Conservation (phyloP, 2,797 vertebrate genomes). For the Lophius americanus region DNA sequence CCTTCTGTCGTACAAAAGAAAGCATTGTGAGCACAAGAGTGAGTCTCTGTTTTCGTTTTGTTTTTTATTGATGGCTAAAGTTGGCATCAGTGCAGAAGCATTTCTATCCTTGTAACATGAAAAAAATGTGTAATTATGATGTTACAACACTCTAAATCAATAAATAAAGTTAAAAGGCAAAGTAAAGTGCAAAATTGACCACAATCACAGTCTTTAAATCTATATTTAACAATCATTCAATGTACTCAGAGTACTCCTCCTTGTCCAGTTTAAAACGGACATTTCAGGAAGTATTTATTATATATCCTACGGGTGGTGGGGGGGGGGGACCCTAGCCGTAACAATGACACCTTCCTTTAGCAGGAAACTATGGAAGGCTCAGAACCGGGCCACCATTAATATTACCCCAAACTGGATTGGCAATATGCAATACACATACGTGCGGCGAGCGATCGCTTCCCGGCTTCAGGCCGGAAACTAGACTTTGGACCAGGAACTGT, state of each 20-base stretch:
- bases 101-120: neutral
- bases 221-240: neutral
- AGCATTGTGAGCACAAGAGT: neutral
- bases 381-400: too few species aligned
- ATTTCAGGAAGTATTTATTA: too few species aligned
- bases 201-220: neutral
- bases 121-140: neutral
- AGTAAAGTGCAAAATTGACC: conserved; percentile 13
- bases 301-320: too few species aligned
- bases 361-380: too few species aligned
- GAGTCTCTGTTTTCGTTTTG: conserved; percentile 2
- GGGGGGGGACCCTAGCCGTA: too few species aligned
- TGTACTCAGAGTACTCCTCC: neutral
- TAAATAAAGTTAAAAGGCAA: conserved; percentile 19
- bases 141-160: neutral
- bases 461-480: too few species aligned
- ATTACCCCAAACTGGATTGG: too few species aligned
- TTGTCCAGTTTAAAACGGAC: too few species aligned
- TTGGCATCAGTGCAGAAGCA: neutral
- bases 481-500: too few species aligned
- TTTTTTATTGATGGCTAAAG: conserved; percentile 22
- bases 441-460: too few species aligned
- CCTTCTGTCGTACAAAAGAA: neutral
- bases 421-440: too few species aligned
- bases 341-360: too few species aligned